Evolutionary conservation across 2,888 invertebrate species (phyloP), one percentile per base, ranked within the genome.

Genomic region (Lasioglossum calceatum): DNA sequence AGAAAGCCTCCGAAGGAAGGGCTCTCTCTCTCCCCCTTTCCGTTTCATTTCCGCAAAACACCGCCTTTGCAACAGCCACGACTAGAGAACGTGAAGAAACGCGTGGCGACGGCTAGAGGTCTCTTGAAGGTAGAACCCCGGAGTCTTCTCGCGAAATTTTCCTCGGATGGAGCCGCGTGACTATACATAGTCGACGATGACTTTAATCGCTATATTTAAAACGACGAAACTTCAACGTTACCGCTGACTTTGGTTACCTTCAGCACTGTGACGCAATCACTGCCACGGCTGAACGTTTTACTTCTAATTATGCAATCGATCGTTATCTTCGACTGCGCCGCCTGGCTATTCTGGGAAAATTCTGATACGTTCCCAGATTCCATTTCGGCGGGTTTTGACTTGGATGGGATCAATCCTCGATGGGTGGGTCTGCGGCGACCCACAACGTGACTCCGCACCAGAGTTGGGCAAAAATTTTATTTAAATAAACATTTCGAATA

Each of bases 41-140:
- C 81, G 84, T 83, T 87, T 86, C 90, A 86, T 89, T 90, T 90
- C 90, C 90, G 86, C 82, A 76, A 88, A 87, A 81, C 76, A 91
- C 85, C 72, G 81, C 85, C 87, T 89, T 89, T 87, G 91, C 86
- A 23, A 23, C 23, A 32, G 32, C 36, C 27, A 82, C 71, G 83
- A 81, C 76, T 16, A 8, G 8, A 16, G 16, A 50, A n/a, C 79
- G 80, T 88, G 75, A 72, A 4, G 58, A 44, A 27, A 32, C 76
- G 70, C 54, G 27, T n/a, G 23, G 23, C 23, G 27, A 14, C 7
- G 1, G 10, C 44, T 42, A 72, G 42, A 42, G 12, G 12, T 42
- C 42, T 42, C 61, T 23, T 72, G 61, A 19, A 39, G n/a, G 27
- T 27, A 27, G n/a, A 27, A 61, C 27, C 27, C 50, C 50, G 50